Conservation (phyloP, 2,113 vertebrate genomes). For the Neopipo cinnamomea region DNA sequence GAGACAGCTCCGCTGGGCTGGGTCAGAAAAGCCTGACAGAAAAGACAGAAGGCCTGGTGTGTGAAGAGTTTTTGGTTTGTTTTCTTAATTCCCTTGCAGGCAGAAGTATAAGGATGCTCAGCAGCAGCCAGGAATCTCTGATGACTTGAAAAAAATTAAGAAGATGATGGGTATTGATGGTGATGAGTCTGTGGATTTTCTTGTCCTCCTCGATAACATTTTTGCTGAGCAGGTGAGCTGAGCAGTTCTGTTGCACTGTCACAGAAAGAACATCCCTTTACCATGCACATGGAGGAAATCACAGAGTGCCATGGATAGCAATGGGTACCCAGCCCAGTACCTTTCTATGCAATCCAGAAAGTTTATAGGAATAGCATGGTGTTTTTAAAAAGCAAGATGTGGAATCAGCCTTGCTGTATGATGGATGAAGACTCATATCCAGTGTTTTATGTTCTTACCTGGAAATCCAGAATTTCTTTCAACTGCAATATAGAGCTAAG, state of each 20-base stretch:
- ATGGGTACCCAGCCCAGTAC: neutral
- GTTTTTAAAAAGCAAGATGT: neutral
- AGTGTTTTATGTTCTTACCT: neutral
- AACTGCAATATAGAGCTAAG: neutral
- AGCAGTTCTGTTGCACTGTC: neutral
- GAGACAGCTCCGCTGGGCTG: neutral
- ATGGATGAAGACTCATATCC: neutral
- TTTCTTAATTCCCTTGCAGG: conserved; percentile 66
- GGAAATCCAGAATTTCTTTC: neutral
- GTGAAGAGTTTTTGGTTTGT: neutral
- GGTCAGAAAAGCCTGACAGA: neutral
- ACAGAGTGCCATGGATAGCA: neutral
- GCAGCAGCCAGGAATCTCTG: conserved; percentile 80
- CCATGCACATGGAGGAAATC: neutral
- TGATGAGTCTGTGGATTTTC: conserved; percentile 82
- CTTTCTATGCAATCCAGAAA: neutral
- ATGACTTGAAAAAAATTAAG: conserved; percentile 86
- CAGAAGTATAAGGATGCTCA: conserved; percentile 68
- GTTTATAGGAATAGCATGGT: neutral
- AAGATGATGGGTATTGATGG: conserved; percentile 75
- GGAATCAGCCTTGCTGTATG: neutral
- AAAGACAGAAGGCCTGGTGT: neutral
- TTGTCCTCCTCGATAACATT: conserved; percentile 88
- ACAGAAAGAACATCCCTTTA: neutral
- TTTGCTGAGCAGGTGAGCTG: conserved; percentile 87